Base-by-base conservation (phyloP, 1,140 invertebrate genomes). In the Wiebesia pumilae region DNA sequence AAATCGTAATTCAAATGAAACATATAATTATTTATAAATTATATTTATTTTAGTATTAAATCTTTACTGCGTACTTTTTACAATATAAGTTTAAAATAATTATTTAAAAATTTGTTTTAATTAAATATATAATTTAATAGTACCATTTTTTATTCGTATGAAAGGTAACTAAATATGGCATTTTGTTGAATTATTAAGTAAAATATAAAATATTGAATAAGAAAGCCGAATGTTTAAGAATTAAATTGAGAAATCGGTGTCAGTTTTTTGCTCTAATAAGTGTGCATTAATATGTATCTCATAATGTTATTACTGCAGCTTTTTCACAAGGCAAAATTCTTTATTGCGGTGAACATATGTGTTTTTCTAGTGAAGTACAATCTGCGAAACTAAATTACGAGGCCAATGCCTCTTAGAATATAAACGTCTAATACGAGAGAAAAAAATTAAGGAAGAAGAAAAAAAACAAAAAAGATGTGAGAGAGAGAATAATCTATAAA, bases 401-500 rank as follows among this genome's bases (percentile, higher is more conserved):
- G 81, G 85, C 87, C 87, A 87, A 84, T 88, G 87, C 40, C 79
- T 87, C n/a, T 30, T 83, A 27, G 21, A 69, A 78, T 40, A 30
- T 65, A 81, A 69, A 54, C 24, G 51, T 38, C 24, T 73, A 35
- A 33, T 82, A 33, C 10, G 27, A 82, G 27, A 69, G n/a, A 71
- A 40, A 40, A 33, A 81, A 85, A 40, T 62, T 27, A 78, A 51
- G 69, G 9, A n/a, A n/a, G 16, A 38, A 69, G 54, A 47, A 12
- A 65, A 9, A 38, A 81, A 27, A 62, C 58, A 54, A 27, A 0
- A 30, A 73, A 54, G 47, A 27, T 0, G 12, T 47, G n/a, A 75
- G 30, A 69, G 38, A 43, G 21, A 33, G 83, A 78, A 62, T 38
- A 0, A 75, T 65, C 47, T 38, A 75, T 65, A 65, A 54, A 75